Base-by-base conservation (phyloP, 2,113 vertebrate species). In the Lophura nycthemera region DNA sequence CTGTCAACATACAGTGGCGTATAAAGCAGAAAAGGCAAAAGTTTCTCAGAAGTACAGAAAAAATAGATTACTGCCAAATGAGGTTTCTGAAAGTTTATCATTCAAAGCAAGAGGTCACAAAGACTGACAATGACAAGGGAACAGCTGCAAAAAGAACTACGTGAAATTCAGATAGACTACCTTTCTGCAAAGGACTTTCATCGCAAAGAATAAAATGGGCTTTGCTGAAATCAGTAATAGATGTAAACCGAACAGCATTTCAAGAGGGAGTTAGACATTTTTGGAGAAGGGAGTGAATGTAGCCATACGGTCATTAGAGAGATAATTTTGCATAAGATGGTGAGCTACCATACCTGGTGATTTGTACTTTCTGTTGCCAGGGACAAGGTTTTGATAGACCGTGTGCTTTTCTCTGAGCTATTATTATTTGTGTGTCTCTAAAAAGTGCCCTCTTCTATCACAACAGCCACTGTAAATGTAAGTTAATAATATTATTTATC, bases 401-500 rank as follows among this genome's bases (percentile, higher is more conserved):
- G 1, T 54, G 63, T 88, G 72, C 52, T 94, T 91, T 95, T 93
- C 57, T 89, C 79, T 60, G 61, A 73, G 82, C 61, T 87, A 47
- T 94, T 95, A 94, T 95, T 97, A 85, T 48, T 83, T 57, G 18
- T 77, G 30, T 77, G 67, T 66, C 86, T 95, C 88, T 92, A 87
- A 93, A 89, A 93, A 89, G 60, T 83, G 75, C 59, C 89, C 85
- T 67, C 38, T 75, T 56, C 79, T 94, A 93, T 75, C 76, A 86
- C 65, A 87, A 38, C n/a, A 82, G 83, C 36, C 80, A 89, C 60
- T 54, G 38, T 90, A 95, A 87, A 94, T 69, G 36, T 50, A 91
- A 86, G 69, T 86, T 95, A 91, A 93, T 94, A 79, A 86, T 83
- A 94, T 78, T 79, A 79, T 94, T 95, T 95, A 90, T 81, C 83